phyloP scores from a whole-genome alignment of 2,113 vertebrate genomes.

The Struthio camelus region DNA sequence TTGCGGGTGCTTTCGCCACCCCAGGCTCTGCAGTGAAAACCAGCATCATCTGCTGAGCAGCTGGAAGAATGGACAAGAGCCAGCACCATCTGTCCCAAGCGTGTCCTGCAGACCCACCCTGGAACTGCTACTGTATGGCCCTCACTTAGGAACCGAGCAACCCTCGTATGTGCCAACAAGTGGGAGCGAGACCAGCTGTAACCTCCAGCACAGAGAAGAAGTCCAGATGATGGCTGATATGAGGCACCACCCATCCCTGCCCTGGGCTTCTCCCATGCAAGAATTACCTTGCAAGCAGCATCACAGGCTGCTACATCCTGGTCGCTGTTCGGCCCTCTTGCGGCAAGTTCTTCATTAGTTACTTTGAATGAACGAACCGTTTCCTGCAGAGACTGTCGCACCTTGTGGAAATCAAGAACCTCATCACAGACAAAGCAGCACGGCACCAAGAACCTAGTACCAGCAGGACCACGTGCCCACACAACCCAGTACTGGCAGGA shows the following conservation, averaged over 20 bases:
- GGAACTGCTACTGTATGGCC: background rate
- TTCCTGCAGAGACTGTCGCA: conserved; percentile 86
- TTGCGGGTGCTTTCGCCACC: rapidly evolving
- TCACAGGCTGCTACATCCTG: conserved; percentile 79
- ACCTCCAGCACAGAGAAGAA: rapidly evolving
- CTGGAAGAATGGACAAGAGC: background rate
- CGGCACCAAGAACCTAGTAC: rapidly evolving
- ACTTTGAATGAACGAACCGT: conserved; percentile 88
- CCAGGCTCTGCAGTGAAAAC: rapidly evolving
- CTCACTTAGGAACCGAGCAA: background rate
- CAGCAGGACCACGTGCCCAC: background rate
- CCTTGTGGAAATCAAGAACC: conserved; percentile 58
- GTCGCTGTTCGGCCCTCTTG: conserved; percentile 29
- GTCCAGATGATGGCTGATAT: rapidly evolving
- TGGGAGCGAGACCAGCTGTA: background rate
- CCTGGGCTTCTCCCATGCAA: background rate
- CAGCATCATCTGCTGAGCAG: background rate
- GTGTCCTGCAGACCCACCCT: rapidly evolving
- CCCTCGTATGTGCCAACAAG: rapidly evolving
- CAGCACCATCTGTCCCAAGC: background rate
- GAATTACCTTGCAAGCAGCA: conserved; percentile 82
- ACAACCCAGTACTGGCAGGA: background rate
- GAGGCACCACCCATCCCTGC: rapidly evolving
- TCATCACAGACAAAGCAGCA: background rate
- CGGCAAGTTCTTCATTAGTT: conserved; percentile 88